Conservation (phyloP, 2,113 vertebrate genomes). For the Chaetodon trifascialis region DNA sequence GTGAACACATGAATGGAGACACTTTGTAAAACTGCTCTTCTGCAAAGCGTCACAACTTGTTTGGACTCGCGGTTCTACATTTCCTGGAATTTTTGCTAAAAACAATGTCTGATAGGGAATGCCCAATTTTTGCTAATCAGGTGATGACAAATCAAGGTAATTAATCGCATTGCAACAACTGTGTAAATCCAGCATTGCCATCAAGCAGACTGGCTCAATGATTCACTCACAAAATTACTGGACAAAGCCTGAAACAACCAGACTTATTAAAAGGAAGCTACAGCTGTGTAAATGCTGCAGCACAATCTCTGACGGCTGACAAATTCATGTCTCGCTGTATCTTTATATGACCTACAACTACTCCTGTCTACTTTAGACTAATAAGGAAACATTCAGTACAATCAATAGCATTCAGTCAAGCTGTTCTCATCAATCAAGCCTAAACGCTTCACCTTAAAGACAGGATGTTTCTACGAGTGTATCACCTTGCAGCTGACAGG, state of each 20-base stretch:
- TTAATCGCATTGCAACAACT: background rate
- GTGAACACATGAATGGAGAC: no score
- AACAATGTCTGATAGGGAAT: background rate
- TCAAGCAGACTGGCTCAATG: background rate
- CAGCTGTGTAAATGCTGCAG: background rate
- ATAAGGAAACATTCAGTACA: conserved; percentile 6
- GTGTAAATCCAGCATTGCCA: background rate
- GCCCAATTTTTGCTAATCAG: background rate
- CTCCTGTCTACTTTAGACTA: background rate
- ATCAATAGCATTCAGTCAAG: conserved; percentile 22
- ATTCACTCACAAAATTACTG: background rate
- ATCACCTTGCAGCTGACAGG: conserved; percentile 52
- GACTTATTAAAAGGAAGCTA: background rate
- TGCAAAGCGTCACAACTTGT: no score
- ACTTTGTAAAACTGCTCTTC: no score
- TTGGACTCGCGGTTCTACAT: background rate
- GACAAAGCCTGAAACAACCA: background rate
- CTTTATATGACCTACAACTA: no score
- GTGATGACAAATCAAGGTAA: background rate
- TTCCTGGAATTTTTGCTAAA: background rate
- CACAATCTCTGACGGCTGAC: background rate
- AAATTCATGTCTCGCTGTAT: no score
- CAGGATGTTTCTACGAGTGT: conserved; percentile 24
- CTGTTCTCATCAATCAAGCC: conserved; percentile 24
- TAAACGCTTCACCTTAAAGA: conserved; percentile 37